Evolutionary conservation across 2,113 vertebrate species (phyloP), one percentile per base, ranked within the genome.

Genomic region (Phyllostomus hastatus): DNA sequence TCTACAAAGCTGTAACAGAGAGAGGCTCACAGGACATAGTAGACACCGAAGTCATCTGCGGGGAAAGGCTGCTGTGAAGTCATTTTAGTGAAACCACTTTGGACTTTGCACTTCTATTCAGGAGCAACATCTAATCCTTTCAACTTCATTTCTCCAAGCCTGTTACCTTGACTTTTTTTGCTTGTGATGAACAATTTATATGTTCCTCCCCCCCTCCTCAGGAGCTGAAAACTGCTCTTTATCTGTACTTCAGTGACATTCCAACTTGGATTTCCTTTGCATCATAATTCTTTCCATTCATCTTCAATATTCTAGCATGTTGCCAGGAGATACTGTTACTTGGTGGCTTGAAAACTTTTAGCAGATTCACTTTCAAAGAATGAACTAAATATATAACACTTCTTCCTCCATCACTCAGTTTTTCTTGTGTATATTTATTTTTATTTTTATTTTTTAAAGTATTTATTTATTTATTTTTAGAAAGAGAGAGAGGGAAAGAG

Each of bases 11-110:
- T 14, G 28, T 38, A 73, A 10, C 22, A 79, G 82, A 54, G 0
- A 69, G 70, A 87, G 54, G 95, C 98, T 98, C 97, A 98, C 98
- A 98, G 97, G 70, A 95, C 72, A 24, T 94, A 97, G 95, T 96
- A 95, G 89, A 78, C 8, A 1, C 48, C 6, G 67, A 95, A 97
- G 83, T 89, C 52, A 0, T 85, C 26, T 2, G 81, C 12, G 7
- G 97, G 84, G 46, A 41, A 52, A 35, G 80, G 1, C 43, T 10
- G 57, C 82, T 15, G 85, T 19, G 98, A 97, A 96, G 96, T 73
- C 98, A 96, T 97, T 5, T 0, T 52, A 41, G 17, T 46, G 79
- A 86, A 91, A 79, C 28, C 22, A 31, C 59, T 12, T 5, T 46
- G 78, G 80, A 54, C 75, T 90, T 38, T 31, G 52, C n/a, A 66